Conservation (phyloP, 1,140 invertebrate species). For the Agrypnia vestita region DNA sequence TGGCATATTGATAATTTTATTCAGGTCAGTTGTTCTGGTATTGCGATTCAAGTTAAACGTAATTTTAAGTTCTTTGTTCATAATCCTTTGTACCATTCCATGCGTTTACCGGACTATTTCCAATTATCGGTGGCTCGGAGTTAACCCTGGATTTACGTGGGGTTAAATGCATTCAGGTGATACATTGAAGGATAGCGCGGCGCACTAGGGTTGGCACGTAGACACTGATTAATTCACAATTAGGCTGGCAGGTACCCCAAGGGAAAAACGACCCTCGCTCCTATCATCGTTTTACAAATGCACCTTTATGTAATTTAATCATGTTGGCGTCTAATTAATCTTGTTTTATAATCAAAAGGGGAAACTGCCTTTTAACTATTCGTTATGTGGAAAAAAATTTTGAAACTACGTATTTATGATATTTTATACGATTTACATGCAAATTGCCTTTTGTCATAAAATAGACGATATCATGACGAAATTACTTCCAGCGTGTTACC, state of each 20-base stretch:
- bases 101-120: not conserved
- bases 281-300: slow-evolving; percentile 16
- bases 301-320: slow-evolving; percentile 27
- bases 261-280: not conserved
- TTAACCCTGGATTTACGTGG: not conserved
- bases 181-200: slow-evolving; percentile 14
- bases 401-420: too few species aligned
- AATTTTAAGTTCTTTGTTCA: too few species aligned
- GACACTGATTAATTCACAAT: slow-evolving; percentile 28
- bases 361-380: not conserved
- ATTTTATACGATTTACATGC: not conserved
- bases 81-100: too few species aligned
- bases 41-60: too few species aligned
- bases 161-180: slow-evolving; percentile 26
- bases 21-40: too few species aligned
- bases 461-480: too few species aligned
- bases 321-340: slow-evolving; percentile 16
- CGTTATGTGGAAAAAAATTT: not conserved
- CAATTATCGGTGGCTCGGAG: not conserved
- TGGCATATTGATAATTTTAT: too few species aligned
- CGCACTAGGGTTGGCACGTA: not conserved
- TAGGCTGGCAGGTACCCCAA: not conserved
- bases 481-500: too few species aligned
- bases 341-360: slow-evolving; percentile 23
- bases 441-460: too few species aligned